Evolutionary conservation across 2,888 invertebrate genomes (phyloP).

Genomic region (Sphaerophoria taeniata): DNA sequence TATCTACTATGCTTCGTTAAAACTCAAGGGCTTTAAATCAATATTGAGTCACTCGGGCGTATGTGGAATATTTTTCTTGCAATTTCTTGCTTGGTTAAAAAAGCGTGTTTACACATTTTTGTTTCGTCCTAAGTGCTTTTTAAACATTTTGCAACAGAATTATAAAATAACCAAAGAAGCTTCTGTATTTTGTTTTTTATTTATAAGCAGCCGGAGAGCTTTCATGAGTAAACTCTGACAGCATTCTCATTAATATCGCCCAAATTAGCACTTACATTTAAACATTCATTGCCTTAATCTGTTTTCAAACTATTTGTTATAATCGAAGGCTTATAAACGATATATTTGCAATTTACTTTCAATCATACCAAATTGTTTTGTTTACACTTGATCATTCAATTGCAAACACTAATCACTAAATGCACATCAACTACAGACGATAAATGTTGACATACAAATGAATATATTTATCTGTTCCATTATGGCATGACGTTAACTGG

Average conservation of each 20-base stretch:
- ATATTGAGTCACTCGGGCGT: not conserved
- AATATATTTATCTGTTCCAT: not conserved
- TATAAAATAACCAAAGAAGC: too few species aligned
- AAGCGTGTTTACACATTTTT: too few species aligned
- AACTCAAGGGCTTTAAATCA: not conserved
- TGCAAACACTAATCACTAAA: constrained; percentile 26
- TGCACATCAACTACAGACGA: constrained; percentile 43
- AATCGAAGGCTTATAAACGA: constrained; percentile 24
- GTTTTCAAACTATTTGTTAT: constrained; percentile 43
- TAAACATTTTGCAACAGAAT: too few species aligned
- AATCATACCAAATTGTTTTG: constrained; percentile 40
- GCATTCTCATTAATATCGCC: too few species aligned
- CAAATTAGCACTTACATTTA: not conserved
- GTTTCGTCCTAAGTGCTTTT: too few species aligned
- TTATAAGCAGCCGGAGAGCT: too few species aligned
- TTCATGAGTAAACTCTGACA: too few species aligned
- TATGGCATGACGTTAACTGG: constrained; percentile 33
- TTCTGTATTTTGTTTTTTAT: too few species aligned
- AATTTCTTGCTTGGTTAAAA: not conserved
- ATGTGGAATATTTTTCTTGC: not conserved
- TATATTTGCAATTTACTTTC: not conserved
- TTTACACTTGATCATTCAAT: constrained; percentile 28
- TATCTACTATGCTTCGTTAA: too few species aligned
- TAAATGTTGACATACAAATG: not conserved
- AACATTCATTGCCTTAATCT: constrained; percentile 28